Percentiles rank a stretch among this genome's conserved stretches.
Conservation (phyloP, 2,888 invertebrate species). For the Bursaphelenchus okinawaensis region DNA sequence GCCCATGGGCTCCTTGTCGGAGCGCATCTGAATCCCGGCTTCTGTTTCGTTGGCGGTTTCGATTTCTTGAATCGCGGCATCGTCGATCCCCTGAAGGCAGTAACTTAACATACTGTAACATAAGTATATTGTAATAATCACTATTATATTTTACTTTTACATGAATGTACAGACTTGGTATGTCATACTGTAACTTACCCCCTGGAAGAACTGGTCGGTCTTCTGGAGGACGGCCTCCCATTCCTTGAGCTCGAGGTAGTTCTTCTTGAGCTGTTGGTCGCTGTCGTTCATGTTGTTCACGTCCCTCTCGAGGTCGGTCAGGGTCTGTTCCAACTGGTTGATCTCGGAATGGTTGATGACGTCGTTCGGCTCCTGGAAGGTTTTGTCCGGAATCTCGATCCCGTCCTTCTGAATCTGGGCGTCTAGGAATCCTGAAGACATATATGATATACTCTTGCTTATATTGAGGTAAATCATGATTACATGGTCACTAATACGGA, state of each 20-base stretch:
- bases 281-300: conserved; percentile 54
- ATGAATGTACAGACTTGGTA: not conserved
- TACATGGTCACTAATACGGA: not conserved
- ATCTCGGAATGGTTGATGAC: conserved; percentile 97
- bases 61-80: conserved; percentile 37
- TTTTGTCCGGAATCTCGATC: conserved; percentile 85
- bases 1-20: conserved; percentile 38
- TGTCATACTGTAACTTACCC: conserved; percentile 27
- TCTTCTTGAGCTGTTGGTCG: conserved; percentile 49
- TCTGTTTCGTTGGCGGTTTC: conserved; percentile 31
- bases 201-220: conserved; percentile 55
- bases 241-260: conserved; percentile 52
- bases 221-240: conserved; percentile 55
- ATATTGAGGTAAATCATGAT: not conserved
- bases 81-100: conserved; percentile 36
- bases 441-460: not conserved
- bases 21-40: conserved; percentile 26
- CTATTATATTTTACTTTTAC: not conserved
- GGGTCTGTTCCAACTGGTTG: conserved; percentile 78
- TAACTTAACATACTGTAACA: not conserved
- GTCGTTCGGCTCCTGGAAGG: conserved; percentile 63
- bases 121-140: not conserved
- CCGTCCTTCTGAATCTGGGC: conserved; percentile 91
- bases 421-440: conserved; percentile 71
- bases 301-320: conserved; percentile 53